Evolutionary conservation across 2,113 vertebrate genomes (phyloP).

Genomic region (Cynocephalus volans): DNA sequence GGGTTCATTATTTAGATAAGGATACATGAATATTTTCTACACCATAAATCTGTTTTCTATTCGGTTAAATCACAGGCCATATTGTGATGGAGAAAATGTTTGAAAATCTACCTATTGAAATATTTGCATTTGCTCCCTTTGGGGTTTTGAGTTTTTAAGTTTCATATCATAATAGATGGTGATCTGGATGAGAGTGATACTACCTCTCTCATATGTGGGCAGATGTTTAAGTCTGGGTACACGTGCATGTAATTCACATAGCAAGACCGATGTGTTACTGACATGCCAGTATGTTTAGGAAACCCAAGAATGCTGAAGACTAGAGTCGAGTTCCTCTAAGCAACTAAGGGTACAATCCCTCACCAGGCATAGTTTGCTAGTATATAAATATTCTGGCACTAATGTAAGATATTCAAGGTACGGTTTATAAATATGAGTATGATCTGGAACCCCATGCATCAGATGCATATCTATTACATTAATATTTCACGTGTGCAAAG

Average conservation of each 20-base stretch:
- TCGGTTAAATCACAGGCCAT: background rate
- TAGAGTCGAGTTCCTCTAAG: background rate
- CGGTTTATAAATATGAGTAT: background rate
- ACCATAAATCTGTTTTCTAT: slow-evolving; percentile 47
- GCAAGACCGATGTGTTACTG: background rate
- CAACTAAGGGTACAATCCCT: background rate
- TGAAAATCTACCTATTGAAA: background rate
- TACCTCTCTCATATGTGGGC: background rate
- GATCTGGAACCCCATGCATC: background rate
- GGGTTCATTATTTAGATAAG: slow-evolving; percentile 45
- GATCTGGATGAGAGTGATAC: slow-evolving; percentile 27
- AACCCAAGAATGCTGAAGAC: background rate
- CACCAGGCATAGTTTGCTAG: background rate
- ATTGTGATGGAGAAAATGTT: slow-evolving; percentile 10
- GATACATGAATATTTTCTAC: slow-evolving; percentile 34
- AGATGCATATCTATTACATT: background rate
- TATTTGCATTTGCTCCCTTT: slow-evolving; percentile 21
- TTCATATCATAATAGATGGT: background rate
- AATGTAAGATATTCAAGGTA: background rate
- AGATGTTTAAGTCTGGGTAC: background rate
- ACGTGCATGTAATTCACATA: background rate
- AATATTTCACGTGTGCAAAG: background rate
- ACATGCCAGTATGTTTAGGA: background rate
- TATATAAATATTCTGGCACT: background rate
- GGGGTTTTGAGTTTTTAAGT: slow-evolving; percentile 40